Evolutionary conservation across 2,888 invertebrate species (phyloP).

Genomic region (Margaritifera margaritifera): DNA sequence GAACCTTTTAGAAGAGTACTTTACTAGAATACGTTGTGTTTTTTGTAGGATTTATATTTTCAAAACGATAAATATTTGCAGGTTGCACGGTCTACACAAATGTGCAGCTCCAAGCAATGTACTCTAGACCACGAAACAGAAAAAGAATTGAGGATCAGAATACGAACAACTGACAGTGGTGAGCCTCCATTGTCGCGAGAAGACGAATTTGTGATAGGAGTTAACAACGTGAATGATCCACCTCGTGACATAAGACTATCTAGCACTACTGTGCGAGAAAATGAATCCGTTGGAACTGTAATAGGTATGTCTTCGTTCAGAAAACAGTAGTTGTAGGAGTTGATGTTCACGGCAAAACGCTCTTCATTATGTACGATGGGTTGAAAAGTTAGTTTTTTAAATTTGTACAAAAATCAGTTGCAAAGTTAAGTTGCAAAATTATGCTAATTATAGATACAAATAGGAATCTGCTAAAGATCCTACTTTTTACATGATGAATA

Average conservation of each 20-base stretch:
- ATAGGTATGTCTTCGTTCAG: constrained; percentile 22
- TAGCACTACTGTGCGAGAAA: constrained; percentile 39
- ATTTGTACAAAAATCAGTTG: too few species aligned
- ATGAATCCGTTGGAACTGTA: constrained; percentile 25
- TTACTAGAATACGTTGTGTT: neutral
- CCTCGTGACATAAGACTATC: constrained; percentile 34
- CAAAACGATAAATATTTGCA: constrained; percentile 4
- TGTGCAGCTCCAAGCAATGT: constrained; percentile 32
- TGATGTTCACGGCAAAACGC: neutral
- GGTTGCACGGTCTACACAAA: constrained; percentile 25
- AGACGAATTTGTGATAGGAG: constrained; percentile 23
- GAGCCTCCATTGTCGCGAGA: constrained; percentile 31
- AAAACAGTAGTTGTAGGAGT: neutral
- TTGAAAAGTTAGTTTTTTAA: too few species aligned
- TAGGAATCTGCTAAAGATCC: too few species aligned
- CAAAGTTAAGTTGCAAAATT: too few species aligned
- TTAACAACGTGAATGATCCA: constrained; percentile 45
- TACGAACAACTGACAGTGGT: constrained; percentile 48
- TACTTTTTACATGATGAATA: too few species aligned
- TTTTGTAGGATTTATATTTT: neutral
- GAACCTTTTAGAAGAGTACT: neutral
- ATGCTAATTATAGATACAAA: too few species aligned
- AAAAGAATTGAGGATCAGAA: constrained; percentile 22
- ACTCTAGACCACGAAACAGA: constrained; percentile 39
- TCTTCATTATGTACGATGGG: too few species aligned